phyloP scores from a whole-genome alignment of 2,888 invertebrate species.

The Chymomyza caudatula region DNA sequence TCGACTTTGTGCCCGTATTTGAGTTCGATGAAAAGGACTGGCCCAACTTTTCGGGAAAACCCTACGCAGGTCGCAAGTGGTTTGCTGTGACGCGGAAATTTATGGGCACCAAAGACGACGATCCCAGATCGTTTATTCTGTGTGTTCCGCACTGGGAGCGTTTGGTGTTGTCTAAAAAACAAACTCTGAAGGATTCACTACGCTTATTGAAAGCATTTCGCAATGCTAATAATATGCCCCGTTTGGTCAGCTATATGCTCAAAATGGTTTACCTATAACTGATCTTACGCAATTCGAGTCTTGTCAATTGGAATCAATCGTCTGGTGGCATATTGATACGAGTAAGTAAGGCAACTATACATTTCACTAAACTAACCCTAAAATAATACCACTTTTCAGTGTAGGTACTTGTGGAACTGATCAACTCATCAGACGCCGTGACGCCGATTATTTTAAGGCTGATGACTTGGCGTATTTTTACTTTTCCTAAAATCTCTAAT shows the following conservation, averaged over 20 bases:
- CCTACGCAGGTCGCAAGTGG: constrained; percentile 41
- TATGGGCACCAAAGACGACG: neutral
- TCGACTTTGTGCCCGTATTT: too few species aligned
- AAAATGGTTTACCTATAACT: constrained; percentile 51
- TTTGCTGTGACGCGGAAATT: constrained; percentile 55
- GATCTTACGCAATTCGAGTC: neutral
- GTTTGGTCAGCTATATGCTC: constrained; percentile 56
- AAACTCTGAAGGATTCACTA: too few species aligned
- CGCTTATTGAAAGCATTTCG: too few species aligned
- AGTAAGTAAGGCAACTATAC: constrained; percentile 22
- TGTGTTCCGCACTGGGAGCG: too few species aligned
- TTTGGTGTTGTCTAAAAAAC: too few species aligned
- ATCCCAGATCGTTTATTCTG: too few species aligned
- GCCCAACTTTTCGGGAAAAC: too few species aligned
- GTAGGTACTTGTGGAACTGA: constrained; percentile 16
- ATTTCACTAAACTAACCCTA: neutral
- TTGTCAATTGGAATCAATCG: constrained; percentile 36
- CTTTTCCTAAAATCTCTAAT: too few species aligned
- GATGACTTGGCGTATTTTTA: too few species aligned
- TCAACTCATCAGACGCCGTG: constrained; percentile 13
- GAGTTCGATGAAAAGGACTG: too few species aligned
- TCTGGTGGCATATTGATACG: too few species aligned
- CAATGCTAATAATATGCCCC: constrained; percentile 37
- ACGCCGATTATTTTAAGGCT: constrained; percentile 18
- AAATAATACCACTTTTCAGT: neutral